Evolutionary conservation across 2,797 vertebrate species (phyloP).

Genomic region (Syncerus caffer): DNA sequence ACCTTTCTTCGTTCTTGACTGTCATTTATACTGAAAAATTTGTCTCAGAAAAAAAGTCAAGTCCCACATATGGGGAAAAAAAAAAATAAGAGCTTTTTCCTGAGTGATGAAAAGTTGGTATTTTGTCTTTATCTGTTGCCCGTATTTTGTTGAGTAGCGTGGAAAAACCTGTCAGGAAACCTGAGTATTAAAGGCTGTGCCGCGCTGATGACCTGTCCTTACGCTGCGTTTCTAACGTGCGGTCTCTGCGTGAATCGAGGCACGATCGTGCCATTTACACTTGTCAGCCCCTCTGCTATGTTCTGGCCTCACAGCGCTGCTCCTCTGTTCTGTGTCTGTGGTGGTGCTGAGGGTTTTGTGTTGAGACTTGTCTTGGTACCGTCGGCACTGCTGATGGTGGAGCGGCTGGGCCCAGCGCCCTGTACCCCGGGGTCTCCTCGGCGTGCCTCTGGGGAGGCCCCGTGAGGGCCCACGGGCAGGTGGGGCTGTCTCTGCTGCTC

Average conservation of each 20-base stretch:
- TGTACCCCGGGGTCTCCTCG: background rate
- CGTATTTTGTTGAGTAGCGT: background rate
- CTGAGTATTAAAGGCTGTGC: too few relatives aligned
- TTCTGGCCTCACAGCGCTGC: rapidly evolving
- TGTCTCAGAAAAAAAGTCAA: background rate
- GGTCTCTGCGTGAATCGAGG: background rate
- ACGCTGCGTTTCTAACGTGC: rapidly evolving
- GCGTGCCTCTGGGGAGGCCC: background rate
- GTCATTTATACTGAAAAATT: background rate
- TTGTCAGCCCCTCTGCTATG: background rate
- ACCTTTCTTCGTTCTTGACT: background rate
- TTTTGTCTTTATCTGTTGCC: background rate
- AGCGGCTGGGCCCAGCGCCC: background rate
- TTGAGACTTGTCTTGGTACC: background rate
- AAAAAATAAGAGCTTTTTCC: background rate
- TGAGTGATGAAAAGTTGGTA: too few relatives aligned
- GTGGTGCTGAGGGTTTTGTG: background rate
- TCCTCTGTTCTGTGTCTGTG: background rate
- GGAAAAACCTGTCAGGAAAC: background rate
- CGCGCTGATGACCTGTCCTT: background rate
- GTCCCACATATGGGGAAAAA: too few relatives aligned
- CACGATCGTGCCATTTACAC: background rate
- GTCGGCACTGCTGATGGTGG: background rate
- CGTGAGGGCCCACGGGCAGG: background rate
- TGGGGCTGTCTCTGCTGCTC: background rate